A percentile compares a stretch with the other conserved stretches of the same genome.
Evolutionary conservation across 1,140 invertebrate species (phyloP).

Genomic region (Lordiphosa stackelbergi): DNA sequence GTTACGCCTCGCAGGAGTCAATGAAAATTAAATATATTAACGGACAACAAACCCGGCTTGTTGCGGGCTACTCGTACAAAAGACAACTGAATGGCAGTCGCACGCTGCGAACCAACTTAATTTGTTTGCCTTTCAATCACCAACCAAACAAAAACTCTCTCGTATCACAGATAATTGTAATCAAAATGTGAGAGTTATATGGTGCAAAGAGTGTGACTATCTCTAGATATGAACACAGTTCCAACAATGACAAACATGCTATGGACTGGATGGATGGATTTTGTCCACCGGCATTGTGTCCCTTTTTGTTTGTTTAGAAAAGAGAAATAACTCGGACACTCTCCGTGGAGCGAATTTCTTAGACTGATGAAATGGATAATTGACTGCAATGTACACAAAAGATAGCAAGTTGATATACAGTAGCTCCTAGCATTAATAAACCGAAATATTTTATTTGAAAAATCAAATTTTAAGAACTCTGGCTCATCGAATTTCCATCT

Average conservation of each 20-base stretch:
- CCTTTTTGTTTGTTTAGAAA: slow-evolving; percentile 7
- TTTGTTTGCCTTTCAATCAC: slow-evolving; percentile 37
- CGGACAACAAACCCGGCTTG: slow-evolving; percentile 44
- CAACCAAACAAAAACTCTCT: slow-evolving; percentile 7
- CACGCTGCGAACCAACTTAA: slow-evolving; percentile 47
- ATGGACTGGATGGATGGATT: no score
- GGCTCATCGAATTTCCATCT: no score
- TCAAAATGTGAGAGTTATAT: slow-evolving; percentile 9
- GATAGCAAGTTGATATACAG: neutral
- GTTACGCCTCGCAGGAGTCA: slow-evolving; percentile 37
- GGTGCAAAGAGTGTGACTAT: no score
- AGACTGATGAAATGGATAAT: slow-evolving; percentile 5
- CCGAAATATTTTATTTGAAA: no score
- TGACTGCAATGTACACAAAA: neutral
- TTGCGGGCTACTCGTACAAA: slow-evolving; percentile 32
- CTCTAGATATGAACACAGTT: no score
- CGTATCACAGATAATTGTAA: slow-evolving; percentile 7
- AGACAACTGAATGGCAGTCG: slow-evolving; percentile 46
- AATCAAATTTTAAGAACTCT: no score
- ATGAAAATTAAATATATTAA: slow-evolving; percentile 8
- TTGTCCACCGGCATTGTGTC: neutral
- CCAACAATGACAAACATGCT: no score
- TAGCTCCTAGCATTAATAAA: no score
- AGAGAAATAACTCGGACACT: neutral
- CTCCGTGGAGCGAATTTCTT: slow-evolving; percentile 1